These are phyloP conservation scores for Tympanuchus pallidicinctus DNA, from an alignment of 2,113 vertebrate genomes.

Conservation along the genomic window DNA sequence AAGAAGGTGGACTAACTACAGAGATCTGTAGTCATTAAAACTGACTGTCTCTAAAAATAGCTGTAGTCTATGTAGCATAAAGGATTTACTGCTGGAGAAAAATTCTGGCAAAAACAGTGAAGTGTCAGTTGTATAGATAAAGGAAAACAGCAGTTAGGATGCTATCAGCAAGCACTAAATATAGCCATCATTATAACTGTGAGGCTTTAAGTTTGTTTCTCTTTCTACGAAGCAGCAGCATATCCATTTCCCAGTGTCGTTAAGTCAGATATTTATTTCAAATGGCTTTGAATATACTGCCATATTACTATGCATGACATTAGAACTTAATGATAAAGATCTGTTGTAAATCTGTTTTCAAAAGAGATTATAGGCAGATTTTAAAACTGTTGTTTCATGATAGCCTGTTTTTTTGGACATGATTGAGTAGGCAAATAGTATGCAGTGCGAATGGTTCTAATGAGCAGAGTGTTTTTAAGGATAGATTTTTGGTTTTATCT, in stretches of 20 bases:
- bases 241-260: background rate
- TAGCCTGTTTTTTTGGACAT: background rate
- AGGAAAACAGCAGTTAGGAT: background rate
- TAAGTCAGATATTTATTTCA: background rate
- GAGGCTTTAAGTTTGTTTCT: constrained; percentile 11
- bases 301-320: background rate
- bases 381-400: background rate
- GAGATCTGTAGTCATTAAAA: background rate
- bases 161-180: constrained; percentile 29
- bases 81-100: background rate
- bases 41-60: constrained; percentile 14
- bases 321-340: background rate
- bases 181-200: background rate
- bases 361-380: background rate
- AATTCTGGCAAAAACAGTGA: constrained; percentile 18
- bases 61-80: background rate
- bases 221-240: background rate
- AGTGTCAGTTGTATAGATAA: background rate
- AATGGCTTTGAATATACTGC: background rate
- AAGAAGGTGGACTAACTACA: constrained; percentile 13
- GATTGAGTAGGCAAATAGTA: background rate
- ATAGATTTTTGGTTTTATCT: background rate
- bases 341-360: background rate
- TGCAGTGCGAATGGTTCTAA: background rate
- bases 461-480: background rate